These are phyloP conservation scores for Pseudomugil gertrudae DNA, from an alignment of 2,797 vertebrate genomes.

Conservation along the genomic window DNA sequence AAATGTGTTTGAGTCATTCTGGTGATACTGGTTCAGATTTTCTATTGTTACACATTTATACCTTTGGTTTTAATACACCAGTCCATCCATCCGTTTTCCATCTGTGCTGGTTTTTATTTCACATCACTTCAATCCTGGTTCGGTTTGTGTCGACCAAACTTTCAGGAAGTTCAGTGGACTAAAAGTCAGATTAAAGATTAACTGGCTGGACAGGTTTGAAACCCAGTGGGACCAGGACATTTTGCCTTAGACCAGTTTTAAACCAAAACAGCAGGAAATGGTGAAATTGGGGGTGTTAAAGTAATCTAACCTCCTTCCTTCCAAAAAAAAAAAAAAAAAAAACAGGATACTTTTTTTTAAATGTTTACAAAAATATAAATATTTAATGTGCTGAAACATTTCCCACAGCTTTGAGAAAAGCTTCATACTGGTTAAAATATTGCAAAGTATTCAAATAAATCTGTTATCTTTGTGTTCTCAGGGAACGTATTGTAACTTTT, in stretches of 20 bases:
- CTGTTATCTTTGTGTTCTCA: not conserved
- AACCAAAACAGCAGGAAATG: too few species aligned
- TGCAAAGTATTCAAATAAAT: not conserved
- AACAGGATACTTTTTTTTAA: too few species aligned
- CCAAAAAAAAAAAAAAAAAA: too few species aligned
- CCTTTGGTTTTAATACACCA: slow-evolving; percentile 47
- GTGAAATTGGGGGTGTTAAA: too few species aligned
- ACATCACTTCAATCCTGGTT: not conserved
- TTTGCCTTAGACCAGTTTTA: too few species aligned
- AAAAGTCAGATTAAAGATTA: not conserved
- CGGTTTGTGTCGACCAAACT: not conserved
- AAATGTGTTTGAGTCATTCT: not conserved
- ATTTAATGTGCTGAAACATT: too few species aligned
- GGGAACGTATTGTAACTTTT: not conserved
- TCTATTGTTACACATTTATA: slow-evolving; percentile 34
- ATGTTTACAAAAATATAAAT: too few species aligned
- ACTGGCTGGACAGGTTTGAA: not conserved
- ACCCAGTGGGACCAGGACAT: too few species aligned
- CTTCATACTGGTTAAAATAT: not conserved
- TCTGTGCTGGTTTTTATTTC: slow-evolving; percentile 1
- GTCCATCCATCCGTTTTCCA: slow-evolving; percentile 38
- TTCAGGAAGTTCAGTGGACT: not conserved
- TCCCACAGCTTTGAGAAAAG: too few species aligned
- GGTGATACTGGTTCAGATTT: slow-evolving; percentile 17
- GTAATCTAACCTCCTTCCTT: too few species aligned